Evolutionary conservation across 2,113 vertebrate genomes (phyloP).

Genomic region (Aythya baeri): DNA sequence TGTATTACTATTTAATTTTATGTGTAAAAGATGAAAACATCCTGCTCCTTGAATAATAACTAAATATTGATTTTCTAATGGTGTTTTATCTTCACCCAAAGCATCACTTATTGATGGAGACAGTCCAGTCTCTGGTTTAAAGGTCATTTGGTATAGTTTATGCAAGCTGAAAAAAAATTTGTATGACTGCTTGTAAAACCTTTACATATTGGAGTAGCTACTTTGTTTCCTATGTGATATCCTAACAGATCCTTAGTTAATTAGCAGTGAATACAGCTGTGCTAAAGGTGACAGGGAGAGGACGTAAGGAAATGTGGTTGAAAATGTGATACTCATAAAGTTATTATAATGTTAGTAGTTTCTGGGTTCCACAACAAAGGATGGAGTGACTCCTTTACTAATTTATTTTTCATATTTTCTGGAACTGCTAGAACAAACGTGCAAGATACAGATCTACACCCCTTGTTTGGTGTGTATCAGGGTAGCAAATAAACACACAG

Average conservation of each 20-base stretch:
- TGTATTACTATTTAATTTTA: conserved; percentile 21
- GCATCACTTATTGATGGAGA: conserved; percentile 9
- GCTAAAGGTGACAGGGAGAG: background rate
- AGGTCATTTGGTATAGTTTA: background rate
- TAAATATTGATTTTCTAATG: conserved; percentile 43
- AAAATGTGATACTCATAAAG: background rate
- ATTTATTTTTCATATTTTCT: background rate
- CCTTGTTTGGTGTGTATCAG: background rate
- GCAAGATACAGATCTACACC: background rate
- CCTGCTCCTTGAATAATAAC: conserved; percentile 8
- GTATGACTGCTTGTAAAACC: background rate
- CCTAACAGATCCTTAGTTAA: background rate
- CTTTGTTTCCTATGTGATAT: background rate
- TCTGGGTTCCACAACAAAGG: background rate
- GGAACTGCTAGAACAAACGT: background rate
- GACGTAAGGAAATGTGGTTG: background rate
- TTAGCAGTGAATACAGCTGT: background rate
- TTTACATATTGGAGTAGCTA: background rate
- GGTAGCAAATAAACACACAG: background rate
- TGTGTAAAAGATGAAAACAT: conserved; percentile 17
- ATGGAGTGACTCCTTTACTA: background rate
- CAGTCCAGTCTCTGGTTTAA: background rate
- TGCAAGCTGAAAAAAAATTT: background rate
- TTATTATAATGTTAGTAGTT: background rate
- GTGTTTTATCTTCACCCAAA: conserved; percentile 13